Base-by-base conservation (phyloP, 2,888 invertebrate species). In the Chalcosyrphus nemorum region DNA sequence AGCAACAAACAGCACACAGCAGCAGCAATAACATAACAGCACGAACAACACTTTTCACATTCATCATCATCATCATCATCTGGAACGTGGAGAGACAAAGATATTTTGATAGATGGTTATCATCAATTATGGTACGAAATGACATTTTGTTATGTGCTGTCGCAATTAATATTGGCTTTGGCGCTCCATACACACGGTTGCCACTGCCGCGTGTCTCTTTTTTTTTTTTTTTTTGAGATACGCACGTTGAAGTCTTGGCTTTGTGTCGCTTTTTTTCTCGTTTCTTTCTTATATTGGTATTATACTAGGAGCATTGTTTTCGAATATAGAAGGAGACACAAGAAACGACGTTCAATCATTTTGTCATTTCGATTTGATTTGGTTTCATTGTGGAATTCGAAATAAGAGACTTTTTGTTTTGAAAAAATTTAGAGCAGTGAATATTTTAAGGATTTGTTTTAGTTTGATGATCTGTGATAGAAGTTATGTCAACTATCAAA, bases 101-200 rank as follows among this genome's bases (percentile, higher is more conserved):
- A 82, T 82, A 82, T 82, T 82, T 78, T 82, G 82, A 82, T 78
- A 82, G 82, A 82, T 82, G 82, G 82, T 77, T 82, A 82, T 82
- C 78, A 82, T 82, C 82, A 82, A 82, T 82, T 82, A 82, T 72
- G 71, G 78, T 78, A 82, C 61, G 77, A 82, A 82, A 82, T 82
- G 82, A 82, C 82, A 82, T 82, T 82, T 78, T 78, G 82, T 82
- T 82, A 78, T 82, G 72, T 72, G 82, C 82, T 77, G 71, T 82
- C 82, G 78, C 82, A 82, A 82, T 82, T 82, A 82, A 77, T 77
- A 82, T 78, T 78, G 78, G 72, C 65, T 82, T 77, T 82, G 82
- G 82, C 82, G 78, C 82, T 72, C 77, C n/a, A n/a, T n/a, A 72
- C 47, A 45, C 50, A 29, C 11, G 56, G 57, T 57, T n/a, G 15